These are phyloP conservation scores for Ptychoptera albimana DNA, from an alignment of 2,888 invertebrate genomes.

Conservation along the genomic window DNA sequence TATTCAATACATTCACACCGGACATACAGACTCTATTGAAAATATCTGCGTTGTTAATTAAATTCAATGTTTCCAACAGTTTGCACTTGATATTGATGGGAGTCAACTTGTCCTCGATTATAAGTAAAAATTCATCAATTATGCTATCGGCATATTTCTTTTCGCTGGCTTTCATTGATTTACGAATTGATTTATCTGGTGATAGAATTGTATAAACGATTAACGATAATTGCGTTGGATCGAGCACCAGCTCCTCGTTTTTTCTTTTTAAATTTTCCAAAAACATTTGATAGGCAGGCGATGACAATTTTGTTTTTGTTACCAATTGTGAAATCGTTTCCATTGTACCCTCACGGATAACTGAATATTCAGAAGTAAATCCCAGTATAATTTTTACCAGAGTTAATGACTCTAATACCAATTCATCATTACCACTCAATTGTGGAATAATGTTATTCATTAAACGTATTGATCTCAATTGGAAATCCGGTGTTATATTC, in stretches of 20 bases:
- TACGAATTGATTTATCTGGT: constrained; percentile 26
- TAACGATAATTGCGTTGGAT: constrained; percentile 47
- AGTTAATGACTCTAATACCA: constrained; percentile 12
- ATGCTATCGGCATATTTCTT: constrained; percentile 19
- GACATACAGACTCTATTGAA: constrained; percentile 27
- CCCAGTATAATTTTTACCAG: constrained; percentile 30
- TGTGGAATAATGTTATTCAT: constrained; percentile 17
- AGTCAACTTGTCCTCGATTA: constrained; percentile 26
- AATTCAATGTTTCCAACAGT: constrained; percentile 31
- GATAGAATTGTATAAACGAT: constrained; percentile 44
- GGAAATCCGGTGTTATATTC: constrained; percentile 32
- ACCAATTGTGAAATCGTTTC: neutral
- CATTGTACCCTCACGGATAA: constrained; percentile 36
- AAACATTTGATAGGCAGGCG: constrained; percentile 22
- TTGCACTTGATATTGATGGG: constrained; percentile 34
- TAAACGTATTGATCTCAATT: constrained; percentile 33
- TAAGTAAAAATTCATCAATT: constrained; percentile 15
- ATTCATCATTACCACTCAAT: constrained; percentile 8
- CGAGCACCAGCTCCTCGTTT: constrained; percentile 44
- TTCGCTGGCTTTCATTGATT: constrained; percentile 10
- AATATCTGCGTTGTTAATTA: constrained; percentile 32
- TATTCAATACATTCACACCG: constrained; percentile 16
- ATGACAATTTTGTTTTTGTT: neutral
- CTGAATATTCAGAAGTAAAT: constrained; percentile 36
- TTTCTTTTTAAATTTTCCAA: constrained; percentile 25